Evolutionary conservation across 2,113 vertebrate species (phyloP).

Genomic region (Noctilio leporinus): DNA sequence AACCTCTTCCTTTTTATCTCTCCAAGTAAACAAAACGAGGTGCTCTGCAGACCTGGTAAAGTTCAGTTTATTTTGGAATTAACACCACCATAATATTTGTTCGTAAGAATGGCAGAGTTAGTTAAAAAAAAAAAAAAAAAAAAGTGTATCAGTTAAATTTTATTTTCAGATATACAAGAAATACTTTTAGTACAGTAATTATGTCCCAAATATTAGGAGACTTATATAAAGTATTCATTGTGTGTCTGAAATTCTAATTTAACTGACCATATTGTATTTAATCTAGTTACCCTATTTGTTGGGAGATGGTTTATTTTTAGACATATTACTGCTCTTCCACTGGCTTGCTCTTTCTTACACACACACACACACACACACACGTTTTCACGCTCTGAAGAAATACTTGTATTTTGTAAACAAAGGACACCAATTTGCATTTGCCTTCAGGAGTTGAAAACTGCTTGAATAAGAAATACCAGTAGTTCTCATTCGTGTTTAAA

Average conservation of each 20-base stretch:
- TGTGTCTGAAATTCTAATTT: neutral
- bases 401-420: neutral
- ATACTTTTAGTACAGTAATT: neutral
- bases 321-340: neutral
- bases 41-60: neutral
- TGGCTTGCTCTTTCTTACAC: neutral
- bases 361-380: neutral
- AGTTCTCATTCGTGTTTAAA: slow-evolving; percentile 9
- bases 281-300: neutral
- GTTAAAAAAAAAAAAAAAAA: neutral
- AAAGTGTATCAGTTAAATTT: neutral
- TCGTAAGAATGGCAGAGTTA: neutral
- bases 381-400: neutral
- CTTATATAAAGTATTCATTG: neutral
- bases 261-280: neutral
- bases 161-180: slow-evolving; percentile 1
- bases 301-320: neutral
- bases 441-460: neutral
- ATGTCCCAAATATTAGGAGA: neutral
- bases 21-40: slow-evolving; percentile 2
- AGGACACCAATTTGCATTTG: neutral
- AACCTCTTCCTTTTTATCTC: neutral
- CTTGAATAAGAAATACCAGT: neutral
- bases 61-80: neutral
- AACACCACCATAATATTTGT: neutral